Conservation (phyloP, 2,797 vertebrate genomes). For the Pogoniulus pusillus region DNA sequence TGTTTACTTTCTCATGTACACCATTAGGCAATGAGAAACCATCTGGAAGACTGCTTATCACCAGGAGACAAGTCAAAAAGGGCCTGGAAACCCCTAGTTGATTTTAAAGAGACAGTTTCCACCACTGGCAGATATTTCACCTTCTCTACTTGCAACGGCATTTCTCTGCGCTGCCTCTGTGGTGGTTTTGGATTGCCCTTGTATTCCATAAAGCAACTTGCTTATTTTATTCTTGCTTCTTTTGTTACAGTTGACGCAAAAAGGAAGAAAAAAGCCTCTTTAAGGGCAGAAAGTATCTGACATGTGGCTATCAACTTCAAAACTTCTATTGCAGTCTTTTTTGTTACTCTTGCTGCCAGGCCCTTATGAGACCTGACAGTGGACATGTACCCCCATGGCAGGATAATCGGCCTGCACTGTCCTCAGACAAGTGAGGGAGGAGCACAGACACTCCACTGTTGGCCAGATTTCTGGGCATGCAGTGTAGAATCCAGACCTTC, state of each 20-base stretch:
- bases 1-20: conserved; percentile 47
- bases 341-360: conserved; percentile 71
- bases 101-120: conserved; percentile 50
- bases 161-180: conserved; percentile 47
- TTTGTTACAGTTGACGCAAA: conserved; percentile 73
- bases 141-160: neutral
- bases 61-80: conserved; percentile 59
- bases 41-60: conserved; percentile 64
- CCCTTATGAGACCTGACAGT: conserved; percentile 71
- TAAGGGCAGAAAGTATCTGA: conserved; percentile 70
- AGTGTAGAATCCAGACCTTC: conserved; percentile 73
- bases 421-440: conserved; percentile 70
- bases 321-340: conserved; percentile 71
- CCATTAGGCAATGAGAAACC: conserved; percentile 60
- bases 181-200: conserved; percentile 67
- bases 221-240: conserved; percentile 72
- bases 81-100: conserved; percentile 49
- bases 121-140: conserved; percentile 59
- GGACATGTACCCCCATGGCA: conserved; percentile 67
- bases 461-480: conserved; percentile 73
- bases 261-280: conserved; percentile 73
- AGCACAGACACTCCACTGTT: conserved; percentile 70
- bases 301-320: conserved; percentile 72
- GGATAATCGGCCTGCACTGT: conserved; percentile 68
- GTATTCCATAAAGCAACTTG: conserved; percentile 45